phyloP scores from a whole-genome alignment of 2,113 vertebrate species.

The Phodopus roborovskii region DNA sequence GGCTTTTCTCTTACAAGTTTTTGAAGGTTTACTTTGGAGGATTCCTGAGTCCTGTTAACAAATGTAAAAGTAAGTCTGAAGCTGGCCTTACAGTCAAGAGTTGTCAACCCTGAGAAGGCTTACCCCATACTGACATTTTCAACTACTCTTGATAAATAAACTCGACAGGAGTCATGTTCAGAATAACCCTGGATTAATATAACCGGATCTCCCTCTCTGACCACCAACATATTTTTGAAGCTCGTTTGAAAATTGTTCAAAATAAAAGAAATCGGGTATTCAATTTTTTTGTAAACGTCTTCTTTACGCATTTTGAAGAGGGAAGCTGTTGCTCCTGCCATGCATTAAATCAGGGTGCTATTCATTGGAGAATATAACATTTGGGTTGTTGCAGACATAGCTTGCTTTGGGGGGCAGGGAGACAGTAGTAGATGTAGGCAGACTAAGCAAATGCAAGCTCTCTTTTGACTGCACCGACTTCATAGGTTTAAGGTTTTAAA shows the following conservation, averaged over 20 bases:
- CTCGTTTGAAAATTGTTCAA: slow-evolving; percentile 80
- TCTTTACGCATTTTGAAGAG: slow-evolving; percentile 75
- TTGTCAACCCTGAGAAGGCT: slow-evolving; percentile 83
- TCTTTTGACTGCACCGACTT: neutral
- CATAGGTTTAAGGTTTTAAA: neutral
- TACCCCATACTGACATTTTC: slow-evolving; percentile 82
- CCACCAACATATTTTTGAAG: slow-evolving; percentile 61
- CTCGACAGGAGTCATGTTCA: slow-evolving; percentile 81
- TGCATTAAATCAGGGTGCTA: slow-evolving; percentile 59
- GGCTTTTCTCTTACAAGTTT: slow-evolving; percentile 65
- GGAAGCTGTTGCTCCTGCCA: slow-evolving; percentile 52
- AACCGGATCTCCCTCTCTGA: neutral
- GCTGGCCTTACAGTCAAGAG: slow-evolving; percentile 61
- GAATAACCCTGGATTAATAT: slow-evolving; percentile 75
- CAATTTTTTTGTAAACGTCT: slow-evolving; percentile 65
- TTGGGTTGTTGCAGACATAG: neutral
- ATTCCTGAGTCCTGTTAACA: slow-evolving; percentile 71
- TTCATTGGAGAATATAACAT: neutral
- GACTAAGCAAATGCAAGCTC: neutral
- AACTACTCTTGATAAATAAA: slow-evolving; percentile 82
- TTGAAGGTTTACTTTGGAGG: slow-evolving; percentile 54
- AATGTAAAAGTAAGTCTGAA: slow-evolving; percentile 80
- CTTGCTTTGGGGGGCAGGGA: neutral
- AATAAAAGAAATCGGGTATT: slow-evolving; percentile 78
- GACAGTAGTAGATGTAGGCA: neutral